Base-by-base conservation (phyloP, 1,140 invertebrate genomes). In the Solenopsis invicta region DNA sequence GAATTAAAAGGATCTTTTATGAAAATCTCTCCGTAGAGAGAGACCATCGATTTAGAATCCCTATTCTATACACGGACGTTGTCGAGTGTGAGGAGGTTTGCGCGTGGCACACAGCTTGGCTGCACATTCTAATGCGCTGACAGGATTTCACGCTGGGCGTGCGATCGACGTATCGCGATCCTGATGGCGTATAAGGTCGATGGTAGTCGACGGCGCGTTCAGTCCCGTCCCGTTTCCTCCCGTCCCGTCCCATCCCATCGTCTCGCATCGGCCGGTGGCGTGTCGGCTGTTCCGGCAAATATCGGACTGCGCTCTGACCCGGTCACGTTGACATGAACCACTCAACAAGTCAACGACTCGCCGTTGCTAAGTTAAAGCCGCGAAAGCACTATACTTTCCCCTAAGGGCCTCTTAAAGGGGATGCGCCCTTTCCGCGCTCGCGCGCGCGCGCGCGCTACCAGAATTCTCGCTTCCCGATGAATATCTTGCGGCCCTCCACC, bases 311-410 rank as follows among this genome's bases (percentile, higher is more conserved):
- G 80, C 78, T 91, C 64, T 92, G 86, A 92, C 90, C 91, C 81
- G 89, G 91, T 92, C 89, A 92, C 71, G 91, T 88, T 89, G 91
- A 90, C 91, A 86, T 76, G 81, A 92, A 86, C 87, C 89, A 92
- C 91, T 92, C 91, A 88, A 92, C 91, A 88, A 92, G 91, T 92
- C 91, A 92, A 87, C 91, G 91, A 92, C 91, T 92, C 78, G 74
- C 76, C 76, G 78, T 13, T 80, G 78, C 82, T 72, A 90, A 87
- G 80, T 92, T 92, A 92, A 92, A 92, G 91, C 88, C 78, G 88
- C 88, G 77, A 66, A 87, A 86, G 59, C 80, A 52, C 85, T 88
- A 82, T 78, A 87, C 82, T 89, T 88, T 90, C 61, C 89, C 87
- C 89, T 90, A 82, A 92, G 87, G 86, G 86, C 50, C 75, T 75